Percentiles rank a stretch among this genome's conserved stretches.
phyloP scores from a whole-genome alignment of 2,888 invertebrate genomes.

The Ctena decussata region DNA sequence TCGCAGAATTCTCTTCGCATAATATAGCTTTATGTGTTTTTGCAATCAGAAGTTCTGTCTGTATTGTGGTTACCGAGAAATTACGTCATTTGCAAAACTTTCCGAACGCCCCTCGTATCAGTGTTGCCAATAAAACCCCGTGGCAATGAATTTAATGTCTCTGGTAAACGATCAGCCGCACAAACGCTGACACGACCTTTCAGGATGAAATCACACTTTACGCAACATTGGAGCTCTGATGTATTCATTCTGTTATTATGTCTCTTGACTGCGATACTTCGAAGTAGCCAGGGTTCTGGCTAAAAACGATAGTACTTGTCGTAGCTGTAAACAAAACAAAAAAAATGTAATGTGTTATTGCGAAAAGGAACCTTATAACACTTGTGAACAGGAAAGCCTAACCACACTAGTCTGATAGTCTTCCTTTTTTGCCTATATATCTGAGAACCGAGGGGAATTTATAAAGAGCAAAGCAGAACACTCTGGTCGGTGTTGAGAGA shows the following conservation, averaged over 20 bases:
- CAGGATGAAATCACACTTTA: constrained; percentile 19
- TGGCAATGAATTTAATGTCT: background rate
- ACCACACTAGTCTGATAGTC: too few species aligned
- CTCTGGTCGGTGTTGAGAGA: too few species aligned
- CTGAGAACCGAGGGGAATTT: too few species aligned
- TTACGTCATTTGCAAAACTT: too few species aligned
- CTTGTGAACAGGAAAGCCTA: background rate
- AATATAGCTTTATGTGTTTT: too few species aligned
- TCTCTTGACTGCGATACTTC: constrained; percentile 23
- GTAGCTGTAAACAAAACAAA: constrained; percentile 14
- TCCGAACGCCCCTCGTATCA: too few species aligned
- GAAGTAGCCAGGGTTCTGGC: constrained; percentile 18
- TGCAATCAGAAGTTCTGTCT: too few species aligned
- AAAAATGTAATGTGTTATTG: background rate
- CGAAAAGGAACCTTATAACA: background rate
- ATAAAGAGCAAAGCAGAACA: too few species aligned
- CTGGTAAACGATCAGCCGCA: constrained; percentile 34
- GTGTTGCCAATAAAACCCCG: constrained; percentile 32
- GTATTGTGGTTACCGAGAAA: too few species aligned
- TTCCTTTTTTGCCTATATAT: too few species aligned
- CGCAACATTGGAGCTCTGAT: constrained; percentile 25
- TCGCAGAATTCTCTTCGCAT: too few species aligned
- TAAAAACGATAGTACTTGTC: constrained; percentile 29
- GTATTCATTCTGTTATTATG: constrained; percentile 34
- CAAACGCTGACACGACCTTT: background rate